A percentile compares a stretch with the other conserved stretches of the same genome.
phyloP scores from a whole-genome alignment of 2,797 vertebrate species.

The Cyclopterus lumpus region DNA sequence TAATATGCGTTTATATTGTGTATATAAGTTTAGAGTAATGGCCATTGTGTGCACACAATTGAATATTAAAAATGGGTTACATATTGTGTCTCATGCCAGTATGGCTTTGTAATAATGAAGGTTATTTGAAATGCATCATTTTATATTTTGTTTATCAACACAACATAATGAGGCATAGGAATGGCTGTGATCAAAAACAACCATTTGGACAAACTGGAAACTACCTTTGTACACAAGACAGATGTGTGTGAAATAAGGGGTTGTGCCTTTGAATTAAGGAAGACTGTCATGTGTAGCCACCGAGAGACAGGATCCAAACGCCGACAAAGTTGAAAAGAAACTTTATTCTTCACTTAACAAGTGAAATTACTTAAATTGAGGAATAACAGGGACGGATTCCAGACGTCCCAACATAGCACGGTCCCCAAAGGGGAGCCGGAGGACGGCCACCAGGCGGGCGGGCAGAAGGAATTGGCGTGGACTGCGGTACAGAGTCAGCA shows the following conservation, averaged over 20 bases:
- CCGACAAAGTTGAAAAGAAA: too few relatives aligned
- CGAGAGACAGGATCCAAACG: too few relatives aligned
- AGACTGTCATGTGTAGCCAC: too few relatives aligned
- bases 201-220: slow-evolving; percentile 6
- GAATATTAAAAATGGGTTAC: background rate
- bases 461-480: too few relatives aligned
- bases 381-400: too few relatives aligned
- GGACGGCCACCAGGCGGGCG: too few relatives aligned
- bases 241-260: background rate
- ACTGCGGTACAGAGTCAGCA: too few relatives aligned
- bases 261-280: slow-evolving; percentile 6
- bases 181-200: slow-evolving; percentile 3
- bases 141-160: background rate
- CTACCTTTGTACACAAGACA: background rate
- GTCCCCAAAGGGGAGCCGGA: too few relatives aligned
- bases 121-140: background rate
- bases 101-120: background rate
- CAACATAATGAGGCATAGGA: background rate
- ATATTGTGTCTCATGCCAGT: background rate
- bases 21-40: slow-evolving; percentile 6
- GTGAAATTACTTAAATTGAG: too few relatives aligned
- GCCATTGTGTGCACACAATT: background rate
- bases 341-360: too few relatives aligned
- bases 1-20: background rate
- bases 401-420: too few relatives aligned